Evolutionary conservation across 2,797 vertebrate species (phyloP).

Genomic region (Hemibagrus guttatus): DNA sequence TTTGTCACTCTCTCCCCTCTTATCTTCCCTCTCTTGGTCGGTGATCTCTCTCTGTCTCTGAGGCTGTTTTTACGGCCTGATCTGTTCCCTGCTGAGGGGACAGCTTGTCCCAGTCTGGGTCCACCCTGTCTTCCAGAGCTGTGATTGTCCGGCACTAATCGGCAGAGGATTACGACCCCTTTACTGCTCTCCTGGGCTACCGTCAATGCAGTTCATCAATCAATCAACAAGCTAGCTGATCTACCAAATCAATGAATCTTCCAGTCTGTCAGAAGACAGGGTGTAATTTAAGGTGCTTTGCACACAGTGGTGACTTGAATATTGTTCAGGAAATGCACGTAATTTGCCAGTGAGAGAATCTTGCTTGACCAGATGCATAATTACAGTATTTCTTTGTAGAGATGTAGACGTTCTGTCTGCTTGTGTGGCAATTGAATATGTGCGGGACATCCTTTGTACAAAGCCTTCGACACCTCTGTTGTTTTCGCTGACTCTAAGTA

Average conservation of each 20-base stretch:
- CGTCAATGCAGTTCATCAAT: slow-evolving; percentile 53
- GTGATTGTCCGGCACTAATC: slow-evolving; percentile 66
- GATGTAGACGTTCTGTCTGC: slow-evolving; percentile 41
- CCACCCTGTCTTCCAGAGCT: slow-evolving; percentile 54
- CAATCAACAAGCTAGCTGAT: slow-evolving; percentile 47
- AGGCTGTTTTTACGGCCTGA: slow-evolving; percentile 50
- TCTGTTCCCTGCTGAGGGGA: slow-evolving; percentile 53
- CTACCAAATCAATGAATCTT: slow-evolving; percentile 46
- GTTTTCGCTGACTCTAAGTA: neutral
- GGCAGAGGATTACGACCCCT: slow-evolving; percentile 57
- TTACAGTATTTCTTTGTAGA: slow-evolving; percentile 46
- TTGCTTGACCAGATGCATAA: slow-evolving; percentile 47
- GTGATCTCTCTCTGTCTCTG: slow-evolving; percentile 49
- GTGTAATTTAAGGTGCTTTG: slow-evolving; percentile 29
- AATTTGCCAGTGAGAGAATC: slow-evolving; percentile 33
- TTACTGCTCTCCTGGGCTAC: slow-evolving; percentile 54
- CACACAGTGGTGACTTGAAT: slow-evolving; percentile 16
- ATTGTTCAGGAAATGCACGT: slow-evolving; percentile 18
- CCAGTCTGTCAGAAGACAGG: slow-evolving; percentile 20
- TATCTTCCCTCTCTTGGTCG: slow-evolving; percentile 44
- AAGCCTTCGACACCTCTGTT: neutral
- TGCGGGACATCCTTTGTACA: slow-evolving; percentile 1
- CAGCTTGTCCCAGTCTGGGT: slow-evolving; percentile 63
- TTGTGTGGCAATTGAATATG: neutral
- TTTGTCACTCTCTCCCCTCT: slow-evolving; percentile 52